phyloP scores from a whole-genome alignment of 2,113 vertebrate species.

The Chamaea fasciata region DNA sequence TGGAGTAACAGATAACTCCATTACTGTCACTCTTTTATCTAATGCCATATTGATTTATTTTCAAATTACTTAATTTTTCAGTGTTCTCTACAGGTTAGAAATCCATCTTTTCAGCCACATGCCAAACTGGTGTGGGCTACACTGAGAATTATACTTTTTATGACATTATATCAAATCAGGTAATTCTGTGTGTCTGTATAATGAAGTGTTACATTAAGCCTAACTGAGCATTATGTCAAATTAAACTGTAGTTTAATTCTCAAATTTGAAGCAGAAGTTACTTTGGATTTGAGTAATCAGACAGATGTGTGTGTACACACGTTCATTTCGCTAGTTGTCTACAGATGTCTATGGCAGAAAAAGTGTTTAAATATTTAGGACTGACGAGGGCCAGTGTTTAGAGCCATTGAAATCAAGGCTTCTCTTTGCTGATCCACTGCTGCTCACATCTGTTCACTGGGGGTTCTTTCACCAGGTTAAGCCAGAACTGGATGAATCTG shows the following conservation, averaged over 20 bases:
- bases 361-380: neutral
- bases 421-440: neutral
- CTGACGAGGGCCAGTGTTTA: neutral
- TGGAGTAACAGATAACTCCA: neutral
- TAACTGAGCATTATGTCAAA: neutral
- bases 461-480: neutral
- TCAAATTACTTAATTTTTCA: neutral
- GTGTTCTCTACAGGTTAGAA: neutral
- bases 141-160: neutral
- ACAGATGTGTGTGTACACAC: neutral
- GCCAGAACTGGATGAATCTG: neutral
- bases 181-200: neutral
- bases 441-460: neutral
- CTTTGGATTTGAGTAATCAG: neutral
- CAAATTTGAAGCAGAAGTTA: neutral
- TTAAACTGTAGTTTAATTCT: neutral
- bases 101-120: neutral
- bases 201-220: neutral
- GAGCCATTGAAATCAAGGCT: neutral
- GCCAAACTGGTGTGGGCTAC: neutral
- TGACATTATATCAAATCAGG: neutral
- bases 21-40: constrained; percentile 1
- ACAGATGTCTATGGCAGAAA: neutral
- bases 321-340: neutral
- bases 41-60: neutral